Conservation (phyloP, 1,140 invertebrate species). For the Yoshiicerus persimilis region DNA sequence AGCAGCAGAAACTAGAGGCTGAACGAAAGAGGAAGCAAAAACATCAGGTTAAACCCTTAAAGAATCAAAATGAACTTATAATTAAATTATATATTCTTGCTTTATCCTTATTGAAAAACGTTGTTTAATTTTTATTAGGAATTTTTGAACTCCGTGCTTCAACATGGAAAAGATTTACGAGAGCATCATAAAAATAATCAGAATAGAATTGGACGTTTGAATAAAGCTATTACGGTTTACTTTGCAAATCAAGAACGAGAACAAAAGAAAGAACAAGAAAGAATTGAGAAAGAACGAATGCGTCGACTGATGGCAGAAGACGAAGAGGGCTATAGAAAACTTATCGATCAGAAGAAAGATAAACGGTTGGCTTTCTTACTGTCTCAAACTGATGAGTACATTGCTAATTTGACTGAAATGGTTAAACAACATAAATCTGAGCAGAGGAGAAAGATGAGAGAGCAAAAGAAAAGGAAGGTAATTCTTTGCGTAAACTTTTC, state of each 20-base stretch:
- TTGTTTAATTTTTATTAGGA: constrained; percentile 57
- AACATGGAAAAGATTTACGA: constrained; percentile 64
- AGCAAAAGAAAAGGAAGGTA: constrained; percentile 53
- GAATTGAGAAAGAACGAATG: constrained; percentile 71
- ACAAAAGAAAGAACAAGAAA: constrained; percentile 71
- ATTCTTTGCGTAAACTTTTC: not conserved
- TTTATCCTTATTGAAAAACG: not conserved
- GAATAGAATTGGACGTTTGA: constrained; percentile 62
- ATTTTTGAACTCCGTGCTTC: constrained; percentile 66
- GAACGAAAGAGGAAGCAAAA: constrained; percentile 66
- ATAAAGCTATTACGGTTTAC: constrained; percentile 65
- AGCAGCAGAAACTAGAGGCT: constrained; percentile 69
- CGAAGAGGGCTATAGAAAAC: constrained; percentile 57
- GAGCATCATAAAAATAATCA: constrained; percentile 63
- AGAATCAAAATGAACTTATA: not conserved
- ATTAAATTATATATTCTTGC: not conserved
- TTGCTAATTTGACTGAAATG: constrained; percentile 65
- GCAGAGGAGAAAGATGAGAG: constrained; percentile 52
- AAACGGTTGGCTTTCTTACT: constrained; percentile 68
- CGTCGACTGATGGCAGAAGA: constrained; percentile 63
- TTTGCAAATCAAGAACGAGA: constrained; percentile 71
- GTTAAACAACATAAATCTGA: constrained; percentile 61
- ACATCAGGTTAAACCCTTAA: constrained; percentile 50
- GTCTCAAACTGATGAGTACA: constrained; percentile 71
- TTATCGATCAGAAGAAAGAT: constrained; percentile 75